Conservation (phyloP, 2,797 vertebrate genomes). For the Hemibagrus guttatus region DNA sequence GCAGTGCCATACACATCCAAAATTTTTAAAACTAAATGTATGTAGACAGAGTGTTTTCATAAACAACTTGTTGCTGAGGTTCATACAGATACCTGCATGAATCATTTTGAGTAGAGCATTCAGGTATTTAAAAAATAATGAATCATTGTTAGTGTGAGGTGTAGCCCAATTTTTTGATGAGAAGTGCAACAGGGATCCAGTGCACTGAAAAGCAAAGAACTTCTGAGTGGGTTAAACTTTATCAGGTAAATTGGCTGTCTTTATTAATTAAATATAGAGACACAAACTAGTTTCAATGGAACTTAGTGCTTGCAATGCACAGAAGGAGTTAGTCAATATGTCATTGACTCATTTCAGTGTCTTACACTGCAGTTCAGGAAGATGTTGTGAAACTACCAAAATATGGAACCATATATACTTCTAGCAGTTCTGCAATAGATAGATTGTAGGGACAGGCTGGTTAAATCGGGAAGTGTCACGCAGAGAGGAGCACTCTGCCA, state of each 20-base stretch:
- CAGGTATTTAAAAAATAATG: neutral
- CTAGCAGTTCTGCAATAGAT: slow-evolving; percentile 6
- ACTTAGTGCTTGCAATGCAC: neutral
- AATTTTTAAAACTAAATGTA: neutral
- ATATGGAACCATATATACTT: neutral
- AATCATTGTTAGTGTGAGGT: neutral
- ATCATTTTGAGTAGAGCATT: neutral
- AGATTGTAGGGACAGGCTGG: neutral
- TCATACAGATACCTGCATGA: neutral
- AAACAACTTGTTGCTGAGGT: slow-evolving; percentile 8
- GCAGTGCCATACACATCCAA: neutral
- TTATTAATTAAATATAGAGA: slow-evolving; percentile 2
- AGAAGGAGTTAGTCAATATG: neutral
- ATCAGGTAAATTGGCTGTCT: neutral
- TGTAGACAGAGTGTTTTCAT: neutral
- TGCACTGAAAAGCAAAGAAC: neutral
- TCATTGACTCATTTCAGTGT: neutral
- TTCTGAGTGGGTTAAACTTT: neutral
- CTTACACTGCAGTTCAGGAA: neutral
- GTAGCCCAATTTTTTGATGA: neutral
- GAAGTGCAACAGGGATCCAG: neutral
- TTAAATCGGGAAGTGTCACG: neutral
- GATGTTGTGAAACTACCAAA: neutral
- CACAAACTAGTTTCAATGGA: neutral
- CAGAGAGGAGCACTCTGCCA: neutral